These are phyloP conservation scores for Catostylus mosaicus DNA, from an alignment of 30 jellyfish, hydroid and myxozoan genomes.

Conservation along the genomic window DNA sequence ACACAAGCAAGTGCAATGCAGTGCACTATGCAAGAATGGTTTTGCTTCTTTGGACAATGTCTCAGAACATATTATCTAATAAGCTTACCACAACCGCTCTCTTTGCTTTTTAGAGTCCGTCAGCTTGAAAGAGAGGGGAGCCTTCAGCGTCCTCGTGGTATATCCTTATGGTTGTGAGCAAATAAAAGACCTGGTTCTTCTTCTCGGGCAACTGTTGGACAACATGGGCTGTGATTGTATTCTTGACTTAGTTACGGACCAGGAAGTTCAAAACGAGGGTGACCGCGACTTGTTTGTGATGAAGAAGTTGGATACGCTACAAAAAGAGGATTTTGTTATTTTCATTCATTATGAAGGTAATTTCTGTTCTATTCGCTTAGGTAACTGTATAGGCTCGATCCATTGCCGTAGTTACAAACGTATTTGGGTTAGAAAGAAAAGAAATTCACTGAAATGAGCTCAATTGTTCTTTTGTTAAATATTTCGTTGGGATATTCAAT, in stretches of 20 bases:
- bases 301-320: not conserved
- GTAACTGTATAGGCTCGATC: not conserved
- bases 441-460: no score
- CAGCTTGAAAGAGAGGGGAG: no score
- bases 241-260: slow-evolving; percentile 3
- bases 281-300: slow-evolving; percentile 4
- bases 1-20: no score
- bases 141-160: not conserved
- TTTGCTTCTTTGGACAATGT: no score
- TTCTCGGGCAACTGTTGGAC: not conserved
- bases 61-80: no score
- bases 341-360: slow-evolving; percentile 6
- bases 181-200: not conserved
- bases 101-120: no score
- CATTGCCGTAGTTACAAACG: not conserved
- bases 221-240: not conserved
- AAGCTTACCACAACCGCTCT: no score
- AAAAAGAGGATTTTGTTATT: not conserved
- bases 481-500: no score
- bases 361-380: not conserved
- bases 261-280: not conserved
- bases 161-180: slow-evolving; percentile 7
- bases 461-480: no score
- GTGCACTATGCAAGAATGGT: no score
- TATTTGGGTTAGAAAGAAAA: no score